Evolutionary conservation across 1,140 invertebrate genomes (phyloP).

Genomic region (Muscidifurax raptorellus): DNA sequence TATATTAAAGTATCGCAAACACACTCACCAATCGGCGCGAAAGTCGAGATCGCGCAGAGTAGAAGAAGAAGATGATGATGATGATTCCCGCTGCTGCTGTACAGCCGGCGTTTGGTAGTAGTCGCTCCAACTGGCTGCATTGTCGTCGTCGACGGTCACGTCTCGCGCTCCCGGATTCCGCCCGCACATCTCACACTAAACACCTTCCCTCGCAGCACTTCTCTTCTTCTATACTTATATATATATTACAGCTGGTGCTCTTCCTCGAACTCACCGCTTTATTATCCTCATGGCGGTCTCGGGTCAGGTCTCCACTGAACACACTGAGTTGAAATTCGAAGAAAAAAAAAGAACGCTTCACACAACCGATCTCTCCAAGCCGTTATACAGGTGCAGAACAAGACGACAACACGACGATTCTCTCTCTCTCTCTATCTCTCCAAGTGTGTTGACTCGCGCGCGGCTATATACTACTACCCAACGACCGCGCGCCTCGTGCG

Average conservation of each 20-base stretch:
- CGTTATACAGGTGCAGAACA: background rate
- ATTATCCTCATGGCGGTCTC: background rate
- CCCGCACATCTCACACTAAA: conserved; percentile 4
- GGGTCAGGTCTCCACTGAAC: too few species aligned
- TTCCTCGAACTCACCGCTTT: background rate
- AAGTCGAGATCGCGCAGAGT: conserved; percentile 43
- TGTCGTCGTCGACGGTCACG: conserved; percentile 1
- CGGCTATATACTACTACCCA: background rate
- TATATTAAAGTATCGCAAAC: background rate
- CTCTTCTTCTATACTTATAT: background rate
- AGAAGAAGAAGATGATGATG: background rate
- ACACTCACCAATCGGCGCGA: conserved; percentile 35
- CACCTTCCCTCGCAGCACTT: background rate
- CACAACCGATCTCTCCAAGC: background rate
- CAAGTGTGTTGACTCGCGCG: background rate
- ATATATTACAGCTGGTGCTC: background rate
- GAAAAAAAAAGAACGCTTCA: too few species aligned
- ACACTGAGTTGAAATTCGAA: too few species aligned
- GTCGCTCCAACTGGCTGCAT: background rate
- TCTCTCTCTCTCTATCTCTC: too few species aligned
- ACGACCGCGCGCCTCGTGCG: background rate
- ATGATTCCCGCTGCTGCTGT: background rate
- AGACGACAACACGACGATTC: background rate
- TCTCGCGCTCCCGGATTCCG: background rate
- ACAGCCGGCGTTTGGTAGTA: background rate